Conservation (phyloP, 2,113 vertebrate species). For the Anhinga rufa region DNA sequence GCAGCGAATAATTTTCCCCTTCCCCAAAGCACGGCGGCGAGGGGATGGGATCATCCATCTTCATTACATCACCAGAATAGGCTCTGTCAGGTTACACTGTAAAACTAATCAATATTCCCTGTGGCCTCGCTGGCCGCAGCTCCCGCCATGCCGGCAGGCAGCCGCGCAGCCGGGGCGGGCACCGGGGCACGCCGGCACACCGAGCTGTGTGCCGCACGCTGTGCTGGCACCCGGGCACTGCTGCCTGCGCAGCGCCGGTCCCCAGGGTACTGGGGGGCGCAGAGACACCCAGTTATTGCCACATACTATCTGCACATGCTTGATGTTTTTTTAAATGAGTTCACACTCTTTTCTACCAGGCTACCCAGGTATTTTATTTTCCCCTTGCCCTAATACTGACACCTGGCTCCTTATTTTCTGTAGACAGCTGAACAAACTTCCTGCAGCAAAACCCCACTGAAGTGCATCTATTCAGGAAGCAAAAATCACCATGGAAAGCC, state of each 20-base stretch:
- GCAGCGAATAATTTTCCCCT: not conserved
- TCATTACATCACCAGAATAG: constrained; percentile 65
- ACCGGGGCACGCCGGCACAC: not conserved
- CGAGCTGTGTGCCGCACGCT: not conserved
- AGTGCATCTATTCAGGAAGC: not conserved
- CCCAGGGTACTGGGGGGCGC: not conserved
- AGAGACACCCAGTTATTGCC: fast-evolving
- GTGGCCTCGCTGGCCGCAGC: not conserved
- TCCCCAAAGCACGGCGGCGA: not conserved
- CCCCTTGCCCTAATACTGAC: not conserved
- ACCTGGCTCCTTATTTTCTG: not conserved
- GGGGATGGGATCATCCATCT: constrained; percentile 68
- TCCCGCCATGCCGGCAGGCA: not conserved
- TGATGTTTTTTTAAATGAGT: fast-evolving
- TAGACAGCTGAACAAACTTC: not conserved
- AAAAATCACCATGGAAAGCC: not conserved
- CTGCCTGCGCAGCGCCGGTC: not conserved
- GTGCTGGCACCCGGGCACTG: not conserved
- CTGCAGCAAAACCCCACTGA: not conserved
- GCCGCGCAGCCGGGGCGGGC: not conserved
- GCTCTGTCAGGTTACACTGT: constrained; percentile 63
- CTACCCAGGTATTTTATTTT: not conserved
- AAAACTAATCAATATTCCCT: constrained; percentile 70
- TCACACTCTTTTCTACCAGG: fast-evolving
- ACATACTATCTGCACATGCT: not conserved